These are phyloP conservation scores for Pimephales promelas DNA, from an alignment of 2,113 vertebrate genomes.

Conservation along the genomic window DNA sequence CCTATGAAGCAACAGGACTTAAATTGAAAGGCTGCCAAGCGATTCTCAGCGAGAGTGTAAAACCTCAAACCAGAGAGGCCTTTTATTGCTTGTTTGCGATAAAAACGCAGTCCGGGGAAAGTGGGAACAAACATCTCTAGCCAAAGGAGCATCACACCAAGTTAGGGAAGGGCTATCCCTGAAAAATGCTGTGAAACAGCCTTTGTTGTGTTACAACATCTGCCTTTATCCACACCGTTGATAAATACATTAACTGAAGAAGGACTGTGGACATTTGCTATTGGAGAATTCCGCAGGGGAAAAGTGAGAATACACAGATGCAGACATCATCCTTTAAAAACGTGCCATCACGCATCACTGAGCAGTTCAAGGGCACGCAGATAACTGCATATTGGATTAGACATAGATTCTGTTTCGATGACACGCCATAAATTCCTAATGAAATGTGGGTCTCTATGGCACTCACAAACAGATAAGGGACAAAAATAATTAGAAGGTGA, in stretches of 20 bases:
- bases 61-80: conserved; percentile 15
- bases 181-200: conserved; percentile 22
- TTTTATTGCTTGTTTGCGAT: conserved; percentile 18
- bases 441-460: conserved; percentile 27
- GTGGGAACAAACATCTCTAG: conserved; percentile 10
- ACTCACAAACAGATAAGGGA: conserved; percentile 28
- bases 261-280: neutral
- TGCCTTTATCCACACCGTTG: neutral
- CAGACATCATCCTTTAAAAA: conserved; percentile 30
- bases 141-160: conserved; percentile 26
- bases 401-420: conserved; percentile 39
- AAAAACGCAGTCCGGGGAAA: conserved; percentile 29
- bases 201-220: neutral
- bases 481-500: conserved; percentile 40
- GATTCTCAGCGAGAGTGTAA: conserved; percentile 11
- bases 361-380: conserved; percentile 42
- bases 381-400: conserved; percentile 44
- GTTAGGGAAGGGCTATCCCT: neutral
- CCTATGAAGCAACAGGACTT: conserved; percentile 23
- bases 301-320: conserved; percentile 5
- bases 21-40: conserved; percentile 34
- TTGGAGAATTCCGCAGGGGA: neutral
- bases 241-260: neutral
- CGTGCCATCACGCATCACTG: conserved; percentile 7
- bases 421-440: conserved; percentile 32